Percentiles rank a stretch among this genome's conserved stretches.
These are phyloP conservation scores for Nezara viridula DNA, from an alignment of 2,888 invertebrate genomes.

Conservation along the genomic window DNA sequence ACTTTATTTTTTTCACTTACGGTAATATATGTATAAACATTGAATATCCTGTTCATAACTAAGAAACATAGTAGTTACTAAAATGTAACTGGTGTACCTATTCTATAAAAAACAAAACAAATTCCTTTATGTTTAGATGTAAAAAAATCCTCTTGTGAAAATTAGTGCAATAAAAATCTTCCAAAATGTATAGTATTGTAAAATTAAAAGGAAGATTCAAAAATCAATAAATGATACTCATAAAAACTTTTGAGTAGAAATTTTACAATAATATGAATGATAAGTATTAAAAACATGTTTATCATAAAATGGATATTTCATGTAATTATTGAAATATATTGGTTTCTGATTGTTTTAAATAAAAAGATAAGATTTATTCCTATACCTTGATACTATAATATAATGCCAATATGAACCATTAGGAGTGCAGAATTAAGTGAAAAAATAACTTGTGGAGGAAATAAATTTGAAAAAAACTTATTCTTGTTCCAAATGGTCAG, in stretches of 20 bases:
- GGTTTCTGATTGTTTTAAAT: slow-evolving; percentile 19
- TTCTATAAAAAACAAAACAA: too few relatives aligned
- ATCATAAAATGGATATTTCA: neutral
- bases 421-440: too few relatives aligned
- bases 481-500: too few relatives aligned
- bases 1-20: too few relatives aligned
- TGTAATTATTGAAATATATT: neutral
- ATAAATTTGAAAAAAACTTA: too few relatives aligned
- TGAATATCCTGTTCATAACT: too few relatives aligned
- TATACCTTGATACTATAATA: neutral
- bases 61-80: too few relatives aligned
- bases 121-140: neutral
- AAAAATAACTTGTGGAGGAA: too few relatives aligned
- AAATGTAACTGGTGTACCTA: too few relatives aligned
- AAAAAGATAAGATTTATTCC: neutral
- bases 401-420: too few relatives aligned
- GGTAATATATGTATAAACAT: too few relatives aligned
- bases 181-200: neutral
- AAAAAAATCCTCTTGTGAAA: neutral
- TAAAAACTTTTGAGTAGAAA: neutral
- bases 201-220: neutral
- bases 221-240: neutral
- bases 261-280: neutral
- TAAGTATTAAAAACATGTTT: neutral
- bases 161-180: slow-evolving; percentile 38